These are phyloP conservation scores for Chitala chitala DNA, from an alignment of 2,113 vertebrate genomes.

Conservation along the genomic window DNA sequence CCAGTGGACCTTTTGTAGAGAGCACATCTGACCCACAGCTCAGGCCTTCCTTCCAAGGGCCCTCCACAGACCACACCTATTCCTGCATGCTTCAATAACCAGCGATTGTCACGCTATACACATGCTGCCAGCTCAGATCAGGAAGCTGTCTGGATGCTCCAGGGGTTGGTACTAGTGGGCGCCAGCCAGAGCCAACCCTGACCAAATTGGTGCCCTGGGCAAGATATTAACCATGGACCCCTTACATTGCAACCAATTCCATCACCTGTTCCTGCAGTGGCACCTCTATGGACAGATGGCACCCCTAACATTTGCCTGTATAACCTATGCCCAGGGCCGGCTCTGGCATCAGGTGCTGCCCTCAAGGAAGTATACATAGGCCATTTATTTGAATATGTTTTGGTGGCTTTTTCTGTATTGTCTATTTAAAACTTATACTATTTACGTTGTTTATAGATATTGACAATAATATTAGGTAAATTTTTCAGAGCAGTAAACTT, in stretches of 20 bases:
- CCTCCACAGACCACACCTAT: neutral
- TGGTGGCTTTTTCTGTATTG: neutral
- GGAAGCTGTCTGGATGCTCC: neutral
- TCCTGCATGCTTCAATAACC: no score
- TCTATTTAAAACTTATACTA: slow-evolving; percentile 4
- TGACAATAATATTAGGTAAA: neutral
- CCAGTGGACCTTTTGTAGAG: neutral
- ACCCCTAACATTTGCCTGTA: no score
- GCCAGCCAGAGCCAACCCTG: no score
- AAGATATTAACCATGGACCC: no score
- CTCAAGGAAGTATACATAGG: neutral
- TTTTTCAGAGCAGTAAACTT: neutral
- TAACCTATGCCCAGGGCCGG: no score
- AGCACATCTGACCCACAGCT: neutral
- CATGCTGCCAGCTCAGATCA: no score
- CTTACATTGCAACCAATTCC: no score
- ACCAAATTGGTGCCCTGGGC: no score
- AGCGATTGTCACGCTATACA: neutral
- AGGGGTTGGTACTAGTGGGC: no score
- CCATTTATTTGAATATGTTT: neutral
- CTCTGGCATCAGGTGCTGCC: no score
- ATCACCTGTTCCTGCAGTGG: no score
- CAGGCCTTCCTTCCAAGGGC: neutral
- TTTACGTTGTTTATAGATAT: neutral
- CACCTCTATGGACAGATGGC: no score